Conservation (phyloP, 2,797 vertebrate genomes). For the Notamacropus eugenii region DNA sequence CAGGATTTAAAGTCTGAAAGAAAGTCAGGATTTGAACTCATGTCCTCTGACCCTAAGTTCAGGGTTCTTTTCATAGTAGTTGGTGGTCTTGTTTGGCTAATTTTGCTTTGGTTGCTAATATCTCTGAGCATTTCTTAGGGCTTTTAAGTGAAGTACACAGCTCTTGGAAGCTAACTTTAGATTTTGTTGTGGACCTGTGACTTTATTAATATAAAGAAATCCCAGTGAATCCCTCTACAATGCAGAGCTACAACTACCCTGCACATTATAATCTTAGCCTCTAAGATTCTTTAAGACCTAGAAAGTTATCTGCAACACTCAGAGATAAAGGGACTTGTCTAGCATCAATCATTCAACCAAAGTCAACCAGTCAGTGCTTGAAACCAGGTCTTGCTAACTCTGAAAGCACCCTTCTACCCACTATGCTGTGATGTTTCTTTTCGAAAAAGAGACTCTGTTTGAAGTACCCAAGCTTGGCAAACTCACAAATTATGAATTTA, state of each 20-base stretch:
- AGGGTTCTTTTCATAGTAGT: background rate
- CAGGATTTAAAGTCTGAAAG: background rate
- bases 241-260: background rate
- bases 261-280: background rate
- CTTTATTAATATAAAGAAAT: background rate
- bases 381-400: background rate
- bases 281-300: background rate
- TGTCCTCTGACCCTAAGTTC: background rate
- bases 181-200: background rate
- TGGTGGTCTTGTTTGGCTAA: background rate
- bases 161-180: background rate
- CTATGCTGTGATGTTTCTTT: background rate
- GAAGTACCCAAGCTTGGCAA: background rate
- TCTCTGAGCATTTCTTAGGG: background rate
- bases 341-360: background rate
- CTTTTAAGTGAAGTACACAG: background rate
- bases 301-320: background rate
- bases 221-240: background rate
- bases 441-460: background rate
- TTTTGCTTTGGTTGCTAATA: background rate
- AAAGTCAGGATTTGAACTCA: background rate
- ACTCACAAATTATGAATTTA: background rate
- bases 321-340: background rate
- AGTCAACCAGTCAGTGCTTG: background rate
- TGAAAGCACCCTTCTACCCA: background rate